phyloP scores from a whole-genome alignment of 1,140 invertebrate species.

The Melitaea cinxia region DNA sequence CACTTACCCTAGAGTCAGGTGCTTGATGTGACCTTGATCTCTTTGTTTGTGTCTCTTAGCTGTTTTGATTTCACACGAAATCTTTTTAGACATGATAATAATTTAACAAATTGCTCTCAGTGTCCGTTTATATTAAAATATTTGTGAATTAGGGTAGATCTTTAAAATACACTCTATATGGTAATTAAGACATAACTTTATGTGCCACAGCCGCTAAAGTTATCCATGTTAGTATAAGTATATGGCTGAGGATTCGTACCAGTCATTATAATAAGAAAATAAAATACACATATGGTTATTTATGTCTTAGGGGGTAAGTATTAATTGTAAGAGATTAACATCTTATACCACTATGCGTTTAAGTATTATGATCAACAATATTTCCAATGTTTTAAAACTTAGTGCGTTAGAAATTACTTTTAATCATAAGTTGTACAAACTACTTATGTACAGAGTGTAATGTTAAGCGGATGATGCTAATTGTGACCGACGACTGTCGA shows the following conservation, averaged over 20 bases:
- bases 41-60: slow-evolving; percentile 34
- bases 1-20: slow-evolving; percentile 37
- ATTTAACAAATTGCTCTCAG: slow-evolving; percentile 49
- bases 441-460: slow-evolving; percentile 76
- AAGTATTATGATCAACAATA: slow-evolving; percentile 78
- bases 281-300: slow-evolving; percentile 69
- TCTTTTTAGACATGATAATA: slow-evolving; percentile 35
- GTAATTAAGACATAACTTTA: slow-evolving; percentile 50
- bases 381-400: slow-evolving; percentile 77
- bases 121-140: slow-evolving; percentile 45
- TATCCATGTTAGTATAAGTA: slow-evolving; percentile 59
- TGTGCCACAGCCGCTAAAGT: slow-evolving; percentile 61
- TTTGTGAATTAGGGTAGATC: slow-evolving; percentile 45
- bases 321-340: slow-evolving; percentile 73
- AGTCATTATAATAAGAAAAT: slow-evolving; percentile 70
- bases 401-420: slow-evolving; percentile 62
- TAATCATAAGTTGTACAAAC: slow-evolving; percentile 77
- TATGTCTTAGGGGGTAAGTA: slow-evolving; percentile 68
- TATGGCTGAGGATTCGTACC: slow-evolving; percentile 72
- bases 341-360: slow-evolving; percentile 76
- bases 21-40: slow-evolving; percentile 33
- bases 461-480: slow-evolving; percentile 56
- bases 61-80: slow-evolving; percentile 35
- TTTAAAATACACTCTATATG: slow-evolving; percentile 41
- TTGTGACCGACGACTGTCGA: slow-evolving; percentile 41